Evolutionary conservation across 2,113 vertebrate species (phyloP).

Genomic region (Eolophus roseicapilla): DNA sequence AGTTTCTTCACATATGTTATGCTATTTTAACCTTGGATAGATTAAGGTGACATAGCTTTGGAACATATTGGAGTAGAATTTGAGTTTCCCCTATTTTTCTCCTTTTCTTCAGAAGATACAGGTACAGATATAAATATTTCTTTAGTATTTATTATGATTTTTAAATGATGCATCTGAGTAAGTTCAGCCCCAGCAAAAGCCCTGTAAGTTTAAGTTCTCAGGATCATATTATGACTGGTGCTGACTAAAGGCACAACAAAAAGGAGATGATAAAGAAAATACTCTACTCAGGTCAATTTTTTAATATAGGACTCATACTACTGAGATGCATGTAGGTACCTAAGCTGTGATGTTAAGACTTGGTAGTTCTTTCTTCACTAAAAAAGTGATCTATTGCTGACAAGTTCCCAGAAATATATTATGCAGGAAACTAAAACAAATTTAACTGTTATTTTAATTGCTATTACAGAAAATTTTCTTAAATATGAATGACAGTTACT

Average conservation of each 20-base stretch:
- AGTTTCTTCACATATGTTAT: not conserved
- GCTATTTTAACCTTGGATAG: not conserved
- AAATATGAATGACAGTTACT: not conserved
- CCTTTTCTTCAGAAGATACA: not conserved
- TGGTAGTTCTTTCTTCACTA: not conserved
- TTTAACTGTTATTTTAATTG: not conserved
- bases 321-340: not conserved
- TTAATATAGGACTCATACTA: not conserved
- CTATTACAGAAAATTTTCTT: not conserved
- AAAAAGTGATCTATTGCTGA: not conserved
- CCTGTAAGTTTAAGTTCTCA: not conserved
- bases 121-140: not conserved
- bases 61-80: not conserved
- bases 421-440: not conserved
- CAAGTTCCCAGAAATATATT: not conserved
- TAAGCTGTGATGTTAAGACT: not conserved
- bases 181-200: not conserved
- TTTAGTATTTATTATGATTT: not conserved
- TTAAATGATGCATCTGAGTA: not conserved
- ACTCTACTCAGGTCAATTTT: not conserved
- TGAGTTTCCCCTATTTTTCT: not conserved
- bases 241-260: not conserved
- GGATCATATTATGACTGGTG: not conserved
- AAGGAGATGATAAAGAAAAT: not conserved
- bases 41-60: not conserved